Conservation (phyloP, 2,888 invertebrate species). For the Ochropleura plecta region DNA sequence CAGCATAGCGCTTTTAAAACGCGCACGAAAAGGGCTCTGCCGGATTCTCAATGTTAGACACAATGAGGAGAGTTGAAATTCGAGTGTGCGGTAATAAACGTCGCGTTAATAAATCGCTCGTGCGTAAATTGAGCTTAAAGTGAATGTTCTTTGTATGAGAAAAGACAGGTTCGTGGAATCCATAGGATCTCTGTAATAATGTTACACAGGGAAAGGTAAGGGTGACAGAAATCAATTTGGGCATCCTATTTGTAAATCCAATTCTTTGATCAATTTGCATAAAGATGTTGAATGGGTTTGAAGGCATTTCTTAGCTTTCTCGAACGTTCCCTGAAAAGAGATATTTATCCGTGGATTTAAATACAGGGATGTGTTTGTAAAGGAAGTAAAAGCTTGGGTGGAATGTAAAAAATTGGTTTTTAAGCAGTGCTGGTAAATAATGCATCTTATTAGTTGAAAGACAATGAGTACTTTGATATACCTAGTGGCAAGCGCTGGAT, state of each 20-base stretch:
- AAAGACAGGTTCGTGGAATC: constrained; percentile 26
- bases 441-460: no score
- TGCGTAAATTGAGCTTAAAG: constrained; percentile 2
- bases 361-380: constrained; percentile 15
- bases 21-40: neutral
- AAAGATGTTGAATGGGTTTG: constrained; percentile 46
- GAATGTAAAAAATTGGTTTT: neutral
- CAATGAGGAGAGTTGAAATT: neutral
- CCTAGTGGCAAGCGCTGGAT: no score
- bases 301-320: constrained; percentile 38
- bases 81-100: neutral
- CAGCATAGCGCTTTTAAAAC: neutral
- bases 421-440: neutral
- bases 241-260: constrained; percentile 59
- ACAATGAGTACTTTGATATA: neutral
- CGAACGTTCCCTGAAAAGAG: constrained; percentile 15
- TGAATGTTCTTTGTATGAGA: constrained; percentile 22
- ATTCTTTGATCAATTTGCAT: constrained; percentile 60
- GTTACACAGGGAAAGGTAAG: constrained; percentile 51
- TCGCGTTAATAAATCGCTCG: neutral
- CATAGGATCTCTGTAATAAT: constrained; percentile 40
- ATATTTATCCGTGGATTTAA: constrained; percentile 34
- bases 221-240: constrained; percentile 57
- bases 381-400: neutral
- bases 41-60: neutral